Conservation (phyloP, 2,888 invertebrate genomes). For the Tenthredo distinguenda region DNA sequence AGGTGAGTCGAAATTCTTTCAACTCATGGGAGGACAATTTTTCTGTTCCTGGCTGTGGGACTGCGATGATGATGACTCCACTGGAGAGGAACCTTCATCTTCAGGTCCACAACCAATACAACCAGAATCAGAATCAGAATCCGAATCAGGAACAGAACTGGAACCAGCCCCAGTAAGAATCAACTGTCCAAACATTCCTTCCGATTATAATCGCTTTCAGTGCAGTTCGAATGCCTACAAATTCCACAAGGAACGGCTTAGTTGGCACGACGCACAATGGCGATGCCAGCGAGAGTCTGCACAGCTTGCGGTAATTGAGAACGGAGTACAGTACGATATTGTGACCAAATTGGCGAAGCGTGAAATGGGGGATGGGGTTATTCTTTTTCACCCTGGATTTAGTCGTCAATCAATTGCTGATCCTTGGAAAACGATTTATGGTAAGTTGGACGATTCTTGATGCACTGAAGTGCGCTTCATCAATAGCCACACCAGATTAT, state of each 20-base stretch:
- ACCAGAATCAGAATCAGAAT: not conserved
- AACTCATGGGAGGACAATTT: not conserved
- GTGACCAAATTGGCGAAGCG: not conserved
- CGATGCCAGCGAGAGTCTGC: not conserved
- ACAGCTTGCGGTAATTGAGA: slow-evolving; percentile 14
- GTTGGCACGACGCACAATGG: not conserved
- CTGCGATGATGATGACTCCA: not conserved
- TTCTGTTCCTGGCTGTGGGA: not conserved
- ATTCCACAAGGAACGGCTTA: not conserved
- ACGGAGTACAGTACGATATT: slow-evolving; percentile 23
- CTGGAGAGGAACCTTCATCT: not conserved
- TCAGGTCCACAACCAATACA: not conserved
- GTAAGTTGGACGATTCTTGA: not conserved
- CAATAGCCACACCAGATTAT: not conserved
- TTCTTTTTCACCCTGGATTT: not conserved
- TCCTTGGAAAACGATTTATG: not conserved
- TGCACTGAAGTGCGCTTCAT: not conserved
- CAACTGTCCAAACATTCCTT: not conserved
- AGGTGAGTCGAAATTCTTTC: not conserved
- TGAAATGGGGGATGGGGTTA: not conserved
- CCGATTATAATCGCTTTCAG: not conserved
- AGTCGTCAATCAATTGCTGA: not conserved
- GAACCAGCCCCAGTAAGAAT: not conserved
- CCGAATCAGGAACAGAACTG: not conserved
- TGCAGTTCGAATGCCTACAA: not conserved